Percentiles rank a stretch among this genome's conserved stretches.
These are phyloP conservation scores for Lepidocyrtoides sp. DNA, from an alignment of 2,888 invertebrate species.

Conservation along the genomic window DNA sequence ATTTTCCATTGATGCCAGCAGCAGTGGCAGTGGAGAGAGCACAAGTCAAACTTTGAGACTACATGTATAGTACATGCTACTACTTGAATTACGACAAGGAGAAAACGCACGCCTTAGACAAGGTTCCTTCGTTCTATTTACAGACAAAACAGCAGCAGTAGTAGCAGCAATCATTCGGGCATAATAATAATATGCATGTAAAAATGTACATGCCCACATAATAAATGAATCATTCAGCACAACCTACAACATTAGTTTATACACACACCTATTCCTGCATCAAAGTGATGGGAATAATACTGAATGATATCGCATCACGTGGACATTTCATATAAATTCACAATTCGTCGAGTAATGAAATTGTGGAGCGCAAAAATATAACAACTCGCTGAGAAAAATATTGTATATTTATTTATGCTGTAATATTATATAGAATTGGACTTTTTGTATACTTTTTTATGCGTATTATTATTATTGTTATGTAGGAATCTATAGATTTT, in stretches of 20 bases:
- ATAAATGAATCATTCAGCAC: slow-evolving; percentile 23
- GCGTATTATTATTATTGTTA: slow-evolving; percentile 41
- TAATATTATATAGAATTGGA: neutral
- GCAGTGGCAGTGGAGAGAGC: slow-evolving; percentile 4
- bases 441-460: slow-evolving; percentile 34
- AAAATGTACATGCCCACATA: neutral
- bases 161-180: slow-evolving; percentile 58
- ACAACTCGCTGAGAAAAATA: too few relatives aligned
- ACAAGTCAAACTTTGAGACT: slow-evolving; percentile 51
- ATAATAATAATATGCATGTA: slow-evolving; percentile 57
- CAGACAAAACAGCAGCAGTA: neutral
- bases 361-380: slow-evolving; percentile 13
- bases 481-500: slow-evolving; percentile 41
- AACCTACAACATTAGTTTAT: neutral
- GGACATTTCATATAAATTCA: slow-evolving; percentile 64
- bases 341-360: slow-evolving; percentile 58
- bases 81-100: slow-evolving; percentile 28
- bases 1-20: slow-evolving; percentile 4
- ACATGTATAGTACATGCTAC: neutral
- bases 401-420: too few relatives aligned
- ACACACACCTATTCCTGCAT: slow-evolving; percentile 8
- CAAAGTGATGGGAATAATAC: slow-evolving; percentile 41
- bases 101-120: slow-evolving; percentile 45
- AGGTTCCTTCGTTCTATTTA: neutral
- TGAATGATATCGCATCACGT: slow-evolving; percentile 26